Percentiles rank a stretch among this genome's conserved stretches.
phyloP scores from a whole-genome alignment of 1,140 invertebrate species.

The Cotesia chilonis region DNA sequence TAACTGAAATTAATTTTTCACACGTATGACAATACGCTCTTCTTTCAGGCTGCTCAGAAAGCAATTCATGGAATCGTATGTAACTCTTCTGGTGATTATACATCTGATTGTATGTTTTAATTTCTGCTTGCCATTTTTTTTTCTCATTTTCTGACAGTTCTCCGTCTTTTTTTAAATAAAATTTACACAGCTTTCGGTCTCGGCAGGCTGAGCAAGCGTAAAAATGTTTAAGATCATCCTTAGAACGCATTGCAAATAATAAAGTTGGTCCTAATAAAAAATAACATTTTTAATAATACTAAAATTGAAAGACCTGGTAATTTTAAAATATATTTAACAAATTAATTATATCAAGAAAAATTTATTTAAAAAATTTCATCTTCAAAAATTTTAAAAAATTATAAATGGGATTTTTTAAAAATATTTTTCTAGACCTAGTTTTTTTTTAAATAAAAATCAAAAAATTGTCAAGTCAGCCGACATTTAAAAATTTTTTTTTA shows the following conservation, averaged over 20 bases:
- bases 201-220: constrained; percentile 84
- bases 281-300: background rate
- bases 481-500: too few relatives aligned
- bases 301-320: too few relatives aligned
- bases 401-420: too few relatives aligned
- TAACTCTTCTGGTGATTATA: constrained; percentile 68
- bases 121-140: constrained; percentile 64
- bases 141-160: constrained; percentile 63
- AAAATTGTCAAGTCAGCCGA: too few relatives aligned
- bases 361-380: too few relatives aligned
- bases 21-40: constrained; percentile 74
- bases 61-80: constrained; percentile 62
- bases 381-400: too few relatives aligned
- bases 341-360: too few relatives aligned
- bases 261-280: constrained; percentile 71
- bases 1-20: constrained; percentile 66
- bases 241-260: constrained; percentile 69
- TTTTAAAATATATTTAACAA: too few relatives aligned
- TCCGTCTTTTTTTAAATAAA: constrained; percentile 71
- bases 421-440: too few relatives aligned
- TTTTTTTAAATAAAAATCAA: too few relatives aligned
- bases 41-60: constrained; percentile 39
- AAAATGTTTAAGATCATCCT: constrained; percentile 68
- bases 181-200: constrained; percentile 77
- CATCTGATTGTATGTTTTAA: constrained; percentile 61